A percentile compares a stretch with the other conserved stretches of the same genome.
phyloP scores from a whole-genome alignment of 2,888 invertebrate genomes.

The Drosophila demipolita region DNA sequence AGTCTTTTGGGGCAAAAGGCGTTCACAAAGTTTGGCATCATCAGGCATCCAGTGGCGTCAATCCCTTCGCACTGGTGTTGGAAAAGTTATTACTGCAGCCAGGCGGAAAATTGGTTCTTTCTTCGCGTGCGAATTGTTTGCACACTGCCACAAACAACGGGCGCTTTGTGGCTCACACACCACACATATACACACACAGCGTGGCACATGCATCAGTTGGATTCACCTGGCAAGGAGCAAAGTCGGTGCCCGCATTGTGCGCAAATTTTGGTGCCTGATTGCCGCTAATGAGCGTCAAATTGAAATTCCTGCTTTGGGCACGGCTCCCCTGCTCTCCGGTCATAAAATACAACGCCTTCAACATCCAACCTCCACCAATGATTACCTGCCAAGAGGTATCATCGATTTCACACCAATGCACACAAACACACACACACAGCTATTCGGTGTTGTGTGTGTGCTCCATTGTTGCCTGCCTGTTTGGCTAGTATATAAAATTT shows the following conservation, averaged over 20 bases:
- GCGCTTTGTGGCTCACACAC: slow-evolving; percentile 1
- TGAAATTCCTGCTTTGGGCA: slow-evolving; percentile 63
- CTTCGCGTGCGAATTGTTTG: slow-evolving; percentile 59
- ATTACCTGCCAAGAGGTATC: slow-evolving; percentile 21
- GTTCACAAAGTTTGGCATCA: slow-evolving; percentile 19
- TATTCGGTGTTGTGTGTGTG: not conserved
- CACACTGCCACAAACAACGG: slow-evolving; percentile 9
- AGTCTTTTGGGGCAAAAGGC: not conserved
- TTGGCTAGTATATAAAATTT: slow-evolving; percentile 58
- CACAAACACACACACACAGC: slow-evolving; percentile 10
- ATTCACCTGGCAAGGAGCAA: slow-evolving; percentile 25
- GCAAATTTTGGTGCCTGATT: slow-evolving; percentile 52
- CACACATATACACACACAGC: not conserved
- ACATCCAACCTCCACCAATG: not conserved
- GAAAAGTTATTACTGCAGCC: slow-evolving; percentile 71
- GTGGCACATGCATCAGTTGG: slow-evolving; percentile 27
- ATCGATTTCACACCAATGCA: slow-evolving; percentile 49
- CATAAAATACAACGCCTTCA: not conserved
- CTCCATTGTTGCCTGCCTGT: slow-evolving; percentile 7
- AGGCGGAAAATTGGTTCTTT: slow-evolving; percentile 77
- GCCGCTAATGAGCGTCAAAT: slow-evolving; percentile 75
- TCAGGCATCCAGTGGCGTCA: not conserved
- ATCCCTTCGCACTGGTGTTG: slow-evolving; percentile 36
- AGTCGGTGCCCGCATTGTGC: slow-evolving; percentile 40
- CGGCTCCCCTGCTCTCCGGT: not conserved